Conservation (phyloP, 2,797 vertebrate genomes). For the Hyperoplus immaculatus region DNA sequence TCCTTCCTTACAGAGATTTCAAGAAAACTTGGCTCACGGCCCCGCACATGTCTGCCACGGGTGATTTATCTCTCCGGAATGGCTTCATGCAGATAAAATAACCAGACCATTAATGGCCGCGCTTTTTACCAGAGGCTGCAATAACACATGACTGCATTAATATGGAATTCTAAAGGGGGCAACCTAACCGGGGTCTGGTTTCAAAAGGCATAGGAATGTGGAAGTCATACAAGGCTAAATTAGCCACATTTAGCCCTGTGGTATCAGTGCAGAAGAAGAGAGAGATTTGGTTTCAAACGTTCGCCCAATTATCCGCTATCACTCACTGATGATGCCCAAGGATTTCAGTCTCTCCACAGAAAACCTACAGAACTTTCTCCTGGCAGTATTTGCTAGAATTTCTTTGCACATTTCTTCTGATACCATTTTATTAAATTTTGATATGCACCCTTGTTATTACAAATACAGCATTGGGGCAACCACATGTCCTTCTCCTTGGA, state of each 20-base stretch:
- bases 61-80: conserved; percentile 80
- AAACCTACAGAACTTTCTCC: not conserved
- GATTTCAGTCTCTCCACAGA: not conserved
- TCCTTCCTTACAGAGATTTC: conserved; percentile 57
- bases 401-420: not conserved
- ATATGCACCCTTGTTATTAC: not conserved
- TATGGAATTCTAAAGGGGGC: conserved; percentile 74
- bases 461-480: not conserved
- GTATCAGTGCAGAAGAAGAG: conserved; percentile 2
- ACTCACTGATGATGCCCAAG: not conserved
- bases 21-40: conserved; percentile 54
- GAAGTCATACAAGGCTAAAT: conserved; percentile 18
- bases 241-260: conserved; percentile 1
- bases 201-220: conserved; percentile 23
- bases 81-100: conserved; percentile 82
- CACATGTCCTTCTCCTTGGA: not conserved
- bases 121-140: conserved; percentile 77
- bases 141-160: conserved; percentile 81
- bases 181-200: conserved; percentile 54
- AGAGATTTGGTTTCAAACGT: not conserved
- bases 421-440: not conserved
- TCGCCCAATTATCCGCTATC: not conserved
- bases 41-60: conserved; percentile 52
- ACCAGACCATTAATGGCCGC: conserved; percentile 77
- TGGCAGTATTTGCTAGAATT: not conserved